phyloP scores from a whole-genome alignment of 2,797 vertebrate genomes.

The Fundulus diaphanus region DNA sequence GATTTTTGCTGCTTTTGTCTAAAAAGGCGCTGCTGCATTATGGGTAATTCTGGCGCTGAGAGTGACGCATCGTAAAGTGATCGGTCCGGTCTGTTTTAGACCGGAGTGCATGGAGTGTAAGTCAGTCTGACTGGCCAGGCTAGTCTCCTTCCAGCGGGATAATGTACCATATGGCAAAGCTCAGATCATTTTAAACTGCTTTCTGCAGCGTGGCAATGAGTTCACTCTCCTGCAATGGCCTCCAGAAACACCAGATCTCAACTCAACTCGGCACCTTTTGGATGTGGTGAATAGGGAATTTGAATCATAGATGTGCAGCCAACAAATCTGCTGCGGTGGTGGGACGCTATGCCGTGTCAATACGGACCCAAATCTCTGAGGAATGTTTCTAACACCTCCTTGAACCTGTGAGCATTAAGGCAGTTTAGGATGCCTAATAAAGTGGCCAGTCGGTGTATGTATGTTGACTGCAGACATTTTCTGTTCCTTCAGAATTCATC shows the following conservation, averaged over 20 bases:
- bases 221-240: neutral
- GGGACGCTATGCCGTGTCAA: neutral
- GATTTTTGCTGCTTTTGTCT: too few species aligned
- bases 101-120: too few species aligned
- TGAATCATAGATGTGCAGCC: neutral
- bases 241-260: neutral
- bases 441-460: neutral
- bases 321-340: neutral
- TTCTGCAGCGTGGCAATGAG: neutral
- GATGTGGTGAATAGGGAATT: neutral
- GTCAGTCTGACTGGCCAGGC: too few species aligned
- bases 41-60: too few species aligned
- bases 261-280: neutral
- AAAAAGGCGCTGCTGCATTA: too few species aligned
- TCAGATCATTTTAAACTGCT: neutral
- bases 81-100: too few species aligned
- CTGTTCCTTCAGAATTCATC: neutral
- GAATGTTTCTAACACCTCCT: neutral
- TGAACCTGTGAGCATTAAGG: neutral
- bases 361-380: neutral
- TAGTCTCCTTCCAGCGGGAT: conserved; percentile 48
- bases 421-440: neutral
- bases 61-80: too few species aligned
- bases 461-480: neutral
- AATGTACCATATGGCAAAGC: too few species aligned